Conservation (phyloP, 1,140 invertebrate species). For the Amphibalanus amphitrite region DNA sequence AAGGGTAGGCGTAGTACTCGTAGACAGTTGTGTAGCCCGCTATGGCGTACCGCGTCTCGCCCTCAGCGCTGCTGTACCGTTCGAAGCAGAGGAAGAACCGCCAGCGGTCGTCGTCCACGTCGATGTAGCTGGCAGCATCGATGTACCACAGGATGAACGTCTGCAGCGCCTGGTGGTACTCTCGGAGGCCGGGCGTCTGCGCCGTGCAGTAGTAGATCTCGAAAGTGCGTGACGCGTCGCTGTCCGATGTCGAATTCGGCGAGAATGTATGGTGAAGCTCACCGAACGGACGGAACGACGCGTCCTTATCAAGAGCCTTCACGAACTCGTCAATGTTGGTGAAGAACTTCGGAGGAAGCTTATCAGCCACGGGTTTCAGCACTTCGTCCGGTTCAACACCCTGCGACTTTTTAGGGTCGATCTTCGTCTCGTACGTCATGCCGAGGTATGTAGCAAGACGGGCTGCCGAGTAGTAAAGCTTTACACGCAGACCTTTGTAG, state of each 20-base stretch:
- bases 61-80: constrained; percentile 30
- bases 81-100: constrained; percentile 75
- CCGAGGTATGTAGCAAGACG: constrained; percentile 53
- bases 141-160: constrained; percentile 90
- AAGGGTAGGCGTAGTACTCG: constrained; percentile 85
- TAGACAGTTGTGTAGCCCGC: constrained; percentile 82
- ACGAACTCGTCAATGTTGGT: constrained; percentile 52
- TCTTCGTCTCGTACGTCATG: constrained; percentile 40
- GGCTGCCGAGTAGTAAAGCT: constrained; percentile 64
- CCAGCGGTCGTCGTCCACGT: constrained; percentile 83
- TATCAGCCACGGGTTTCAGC: constrained; percentile 41
- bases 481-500: constrained; percentile 61
- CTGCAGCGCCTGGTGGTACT: constrained; percentile 68
- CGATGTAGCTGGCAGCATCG: constrained; percentile 81
- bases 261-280: constrained; percentile 41
- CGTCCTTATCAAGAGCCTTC: constrained; percentile 42
- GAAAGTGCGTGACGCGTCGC: constrained; percentile 29
- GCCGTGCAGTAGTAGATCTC: constrained; percentile 62
- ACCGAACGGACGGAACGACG: constrained; percentile 50
- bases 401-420: constrained; percentile 32
- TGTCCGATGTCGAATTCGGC: neutral
- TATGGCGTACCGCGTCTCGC: constrained; percentile 46
- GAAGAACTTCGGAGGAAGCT: constrained; percentile 36
- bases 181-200: constrained; percentile 46
- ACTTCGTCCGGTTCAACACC: constrained; percentile 58